phyloP scores from a whole-genome alignment of 2,888 invertebrate genomes.

The Syrphus vitripennis region DNA sequence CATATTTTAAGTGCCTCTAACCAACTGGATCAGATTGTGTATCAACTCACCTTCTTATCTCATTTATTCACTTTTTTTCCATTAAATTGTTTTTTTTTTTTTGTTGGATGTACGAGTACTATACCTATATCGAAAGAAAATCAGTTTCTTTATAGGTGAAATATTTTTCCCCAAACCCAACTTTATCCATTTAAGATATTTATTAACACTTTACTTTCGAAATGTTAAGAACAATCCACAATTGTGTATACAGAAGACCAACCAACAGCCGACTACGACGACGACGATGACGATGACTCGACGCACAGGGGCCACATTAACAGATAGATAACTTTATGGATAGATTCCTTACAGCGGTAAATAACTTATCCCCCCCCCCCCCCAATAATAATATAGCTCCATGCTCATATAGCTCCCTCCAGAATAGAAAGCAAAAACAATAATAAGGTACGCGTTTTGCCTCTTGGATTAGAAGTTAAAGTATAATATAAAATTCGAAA shows the following conservation, averaged over 20 bases:
- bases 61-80: slow-evolving; percentile 7
- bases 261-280: neutral
- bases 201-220: slow-evolving; percentile 56
- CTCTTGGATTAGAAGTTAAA: neutral
- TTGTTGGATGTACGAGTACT: no score
- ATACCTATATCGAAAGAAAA: no score
- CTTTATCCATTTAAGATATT: slow-evolving; percentile 47
- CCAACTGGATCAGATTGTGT: neutral
- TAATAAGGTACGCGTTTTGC: neutral
- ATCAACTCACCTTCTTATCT: neutral
- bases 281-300: neutral
- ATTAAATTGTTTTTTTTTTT: neutral
- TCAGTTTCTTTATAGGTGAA: slow-evolving; percentile 5
- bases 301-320: slow-evolving; percentile 27
- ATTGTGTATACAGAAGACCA: no score
- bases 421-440: neutral
- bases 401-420: no score
- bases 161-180: slow-evolving; percentile 25
- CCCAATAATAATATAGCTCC: no score
- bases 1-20: neutral
- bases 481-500: neutral
- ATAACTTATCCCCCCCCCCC: slow-evolving; percentile 53
- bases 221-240: slow-evolving; percentile 35
- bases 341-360: slow-evolving; percentile 60
- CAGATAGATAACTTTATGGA: slow-evolving; percentile 55